Evolutionary conservation across 2,113 vertebrate genomes (phyloP).

Genomic region (Psettodes erumei): DNA sequence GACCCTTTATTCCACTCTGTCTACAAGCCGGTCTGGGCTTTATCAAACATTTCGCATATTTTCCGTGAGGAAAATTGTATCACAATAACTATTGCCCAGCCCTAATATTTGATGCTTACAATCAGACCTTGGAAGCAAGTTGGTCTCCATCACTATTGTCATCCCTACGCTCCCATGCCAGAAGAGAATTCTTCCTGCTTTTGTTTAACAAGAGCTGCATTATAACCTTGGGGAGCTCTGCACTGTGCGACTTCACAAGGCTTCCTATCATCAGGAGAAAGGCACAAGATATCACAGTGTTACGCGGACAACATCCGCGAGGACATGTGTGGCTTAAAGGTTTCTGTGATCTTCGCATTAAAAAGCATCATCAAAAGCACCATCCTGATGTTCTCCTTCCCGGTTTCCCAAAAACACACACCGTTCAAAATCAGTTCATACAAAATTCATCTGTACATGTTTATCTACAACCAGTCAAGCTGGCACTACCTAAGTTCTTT

Average conservation of each 20-base stretch:
- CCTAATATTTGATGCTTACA: too few relatives aligned
- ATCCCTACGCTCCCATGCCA: background rate
- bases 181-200: background rate
- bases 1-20: too few relatives aligned
- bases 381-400: background rate
- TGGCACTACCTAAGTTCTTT: background rate
- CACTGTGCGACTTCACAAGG: background rate
- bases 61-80: too few relatives aligned
- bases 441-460: constrained; percentile 1
- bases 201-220: background rate
- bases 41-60: too few relatives aligned
- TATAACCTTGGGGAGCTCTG: background rate
- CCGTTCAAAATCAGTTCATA: constrained; percentile 4
- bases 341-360: background rate
- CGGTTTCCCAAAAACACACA: background rate
- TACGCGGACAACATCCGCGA: background rate
- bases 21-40: too few relatives aligned
- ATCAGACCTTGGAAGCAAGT: background rate
- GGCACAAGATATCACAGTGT: background rate
- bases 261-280: background rate
- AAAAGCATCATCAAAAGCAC: background rate
- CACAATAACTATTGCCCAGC: too few relatives aligned
- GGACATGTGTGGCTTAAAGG: background rate
- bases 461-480: background rate
- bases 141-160: background rate